Conservation (phyloP, 2,888 invertebrate species). For the Ectemnius lituratus region DNA sequence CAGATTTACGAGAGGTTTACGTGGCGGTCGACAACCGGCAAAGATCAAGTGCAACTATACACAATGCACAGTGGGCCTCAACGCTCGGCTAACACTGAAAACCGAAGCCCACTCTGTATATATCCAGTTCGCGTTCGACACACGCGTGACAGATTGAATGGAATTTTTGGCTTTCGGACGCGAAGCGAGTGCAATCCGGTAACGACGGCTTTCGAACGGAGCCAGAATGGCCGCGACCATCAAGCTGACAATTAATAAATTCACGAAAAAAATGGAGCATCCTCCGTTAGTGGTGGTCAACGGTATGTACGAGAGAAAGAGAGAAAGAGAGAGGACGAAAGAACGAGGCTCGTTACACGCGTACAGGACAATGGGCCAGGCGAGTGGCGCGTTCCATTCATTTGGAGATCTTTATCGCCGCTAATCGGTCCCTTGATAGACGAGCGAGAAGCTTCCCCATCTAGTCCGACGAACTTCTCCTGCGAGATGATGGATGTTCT, state of each 20-base stretch:
- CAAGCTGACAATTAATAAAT: conserved; percentile 11
- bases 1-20: too few species aligned
- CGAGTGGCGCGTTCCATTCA: conserved; percentile 60
- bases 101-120: too few species aligned
- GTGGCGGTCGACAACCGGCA: too few species aligned
- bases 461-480: conserved; percentile 43
- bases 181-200: background rate
- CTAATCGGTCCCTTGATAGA: conserved; percentile 63
- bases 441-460: conserved; percentile 32
- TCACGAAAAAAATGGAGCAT: conserved; percentile 18
- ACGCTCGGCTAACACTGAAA: too few species aligned
- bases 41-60: too few species aligned
- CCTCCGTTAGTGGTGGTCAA: background rate
- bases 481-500: conserved; percentile 58
- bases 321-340: background rate
- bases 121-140: too few species aligned
- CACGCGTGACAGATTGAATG: too few species aligned
- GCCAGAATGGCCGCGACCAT: conserved; percentile 9
- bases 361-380: conserved; percentile 43
- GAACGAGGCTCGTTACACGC: conserved; percentile 28
- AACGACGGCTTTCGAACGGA: background rate
- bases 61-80: too few species aligned
- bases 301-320: too few species aligned
- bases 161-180: too few species aligned
- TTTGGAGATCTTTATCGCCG: conserved; percentile 61